These are phyloP conservation scores for Corynorhinus townsendii DNA, from an alignment of 2,113 vertebrate genomes.

Conservation along the genomic window DNA sequence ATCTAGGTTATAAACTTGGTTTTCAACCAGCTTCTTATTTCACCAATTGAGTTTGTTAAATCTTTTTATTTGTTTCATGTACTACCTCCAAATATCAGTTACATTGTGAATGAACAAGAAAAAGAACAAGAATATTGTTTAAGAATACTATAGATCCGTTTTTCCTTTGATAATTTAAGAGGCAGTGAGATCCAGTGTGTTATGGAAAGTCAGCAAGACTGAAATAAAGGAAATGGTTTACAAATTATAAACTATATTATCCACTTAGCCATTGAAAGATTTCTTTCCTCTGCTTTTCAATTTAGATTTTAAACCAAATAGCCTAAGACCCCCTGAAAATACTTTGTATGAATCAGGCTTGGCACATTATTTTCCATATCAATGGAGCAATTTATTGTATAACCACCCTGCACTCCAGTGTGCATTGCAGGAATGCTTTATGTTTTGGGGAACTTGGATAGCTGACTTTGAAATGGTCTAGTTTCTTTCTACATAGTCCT, in stretches of 20 bases:
- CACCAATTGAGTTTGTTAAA: constrained; percentile 40
- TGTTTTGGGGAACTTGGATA: constrained; percentile 33
- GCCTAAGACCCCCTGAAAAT: constrained; percentile 60
- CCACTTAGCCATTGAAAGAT: constrained; percentile 49
- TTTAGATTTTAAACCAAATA: constrained; percentile 64
- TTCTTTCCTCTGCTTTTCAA: constrained; percentile 61
- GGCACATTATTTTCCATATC: constrained; percentile 49
- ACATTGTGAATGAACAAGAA: constrained; percentile 56
- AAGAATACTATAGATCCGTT: neutral
- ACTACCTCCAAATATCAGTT: constrained; percentile 57
- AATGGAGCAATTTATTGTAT: constrained; percentile 67
- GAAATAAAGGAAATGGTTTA: constrained; percentile 60
- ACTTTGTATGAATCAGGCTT: constrained; percentile 3
- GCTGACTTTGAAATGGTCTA: constrained; percentile 53
- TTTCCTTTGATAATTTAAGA: constrained; percentile 53
- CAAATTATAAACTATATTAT: constrained; percentile 70
- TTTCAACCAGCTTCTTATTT: constrained; percentile 27
- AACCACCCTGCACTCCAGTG: neutral
- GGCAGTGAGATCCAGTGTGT: constrained; percentile 31
- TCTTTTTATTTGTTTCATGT: constrained; percentile 58
- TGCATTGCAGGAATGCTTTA: constrained; percentile 27
- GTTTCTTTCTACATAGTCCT: neutral
- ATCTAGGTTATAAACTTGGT: neutral
- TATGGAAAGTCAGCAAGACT: constrained; percentile 56
- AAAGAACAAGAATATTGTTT: constrained; percentile 42